Conservation (phyloP, 2,797 vertebrate genomes). For the Tarsius wallacei region DNA sequence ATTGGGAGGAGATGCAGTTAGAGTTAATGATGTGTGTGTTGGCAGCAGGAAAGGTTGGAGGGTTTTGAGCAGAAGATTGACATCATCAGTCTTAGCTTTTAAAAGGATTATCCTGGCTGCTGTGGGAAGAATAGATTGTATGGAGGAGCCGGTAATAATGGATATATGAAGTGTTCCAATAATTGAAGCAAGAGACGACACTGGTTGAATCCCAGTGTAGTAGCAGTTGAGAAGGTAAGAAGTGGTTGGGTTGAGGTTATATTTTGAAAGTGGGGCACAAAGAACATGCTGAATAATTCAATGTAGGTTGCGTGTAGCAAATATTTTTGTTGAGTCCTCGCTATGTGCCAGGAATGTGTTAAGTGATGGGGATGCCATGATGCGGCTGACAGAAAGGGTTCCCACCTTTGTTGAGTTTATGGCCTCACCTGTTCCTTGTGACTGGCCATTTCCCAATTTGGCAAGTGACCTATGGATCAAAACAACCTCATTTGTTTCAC, state of each 20-base stretch:
- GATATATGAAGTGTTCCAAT: background rate
- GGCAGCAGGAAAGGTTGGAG: background rate
- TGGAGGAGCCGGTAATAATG: background rate
- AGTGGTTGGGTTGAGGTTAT: background rate
- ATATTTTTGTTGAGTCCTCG: background rate
- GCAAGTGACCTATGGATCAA: background rate
- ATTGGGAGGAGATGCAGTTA: no score
- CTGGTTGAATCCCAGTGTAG: background rate
- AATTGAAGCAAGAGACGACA: background rate
- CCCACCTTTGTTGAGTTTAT: background rate
- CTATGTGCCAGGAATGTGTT: background rate
- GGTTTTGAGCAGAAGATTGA: background rate
- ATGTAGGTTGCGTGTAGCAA: background rate
- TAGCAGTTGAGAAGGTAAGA: background rate
- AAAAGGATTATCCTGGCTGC: background rate
- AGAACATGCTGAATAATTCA: background rate
- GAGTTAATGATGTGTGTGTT: no score
- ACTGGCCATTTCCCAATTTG: background rate
- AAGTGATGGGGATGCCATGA: fast-evolving
- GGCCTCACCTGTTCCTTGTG: background rate
- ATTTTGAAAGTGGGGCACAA: background rate
- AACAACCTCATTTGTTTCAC: background rate
- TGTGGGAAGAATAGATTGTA: background rate
- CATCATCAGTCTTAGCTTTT: background rate
- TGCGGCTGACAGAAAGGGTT: fast-evolving